These are phyloP conservation scores for Cisticola juncidis DNA, from an alignment of 2,113 vertebrate genomes.

Conservation along the genomic window DNA sequence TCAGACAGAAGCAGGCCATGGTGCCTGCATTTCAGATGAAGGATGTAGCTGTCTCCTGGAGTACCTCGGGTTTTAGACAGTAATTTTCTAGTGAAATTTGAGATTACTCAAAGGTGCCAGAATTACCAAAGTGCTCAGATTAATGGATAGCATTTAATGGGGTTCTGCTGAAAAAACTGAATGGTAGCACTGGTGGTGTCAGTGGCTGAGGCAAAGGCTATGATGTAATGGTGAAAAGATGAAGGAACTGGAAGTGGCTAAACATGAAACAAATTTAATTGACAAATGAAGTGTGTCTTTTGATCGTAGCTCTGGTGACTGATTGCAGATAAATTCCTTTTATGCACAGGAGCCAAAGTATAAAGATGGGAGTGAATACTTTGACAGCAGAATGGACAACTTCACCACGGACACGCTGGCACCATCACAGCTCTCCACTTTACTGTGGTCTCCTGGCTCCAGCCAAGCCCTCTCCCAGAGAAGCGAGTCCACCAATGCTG, in stretches of 20 bases:
- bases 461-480: slow-evolving; percentile 74
- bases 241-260: not conserved
- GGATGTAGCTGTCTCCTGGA: not conserved
- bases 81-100: not conserved
- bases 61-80: not conserved
- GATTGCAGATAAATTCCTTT: not conserved
- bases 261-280: not conserved
- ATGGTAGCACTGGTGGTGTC: not conserved
- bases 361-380: slow-evolving; percentile 86
- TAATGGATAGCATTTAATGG: not conserved
- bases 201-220: not conserved
- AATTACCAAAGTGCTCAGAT: not conserved
- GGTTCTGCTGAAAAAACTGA: not conserved
- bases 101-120: not conserved
- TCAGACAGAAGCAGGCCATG: not conserved
- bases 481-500: slow-evolving; percentile 79
- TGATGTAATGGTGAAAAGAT: not conserved
- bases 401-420: slow-evolving; percentile 80
- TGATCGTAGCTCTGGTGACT: rapidly evolving
- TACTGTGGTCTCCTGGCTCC: slow-evolving; percentile 80
- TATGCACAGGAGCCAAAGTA: slow-evolving; percentile 82
- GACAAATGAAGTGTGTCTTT: not conserved
- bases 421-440: slow-evolving; percentile 77
- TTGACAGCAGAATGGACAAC: slow-evolving; percentile 87
- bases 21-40: not conserved